Evolutionary conservation across 1,140 invertebrate genomes (phyloP).

Genomic region (Elymnias hypermnestra): DNA sequence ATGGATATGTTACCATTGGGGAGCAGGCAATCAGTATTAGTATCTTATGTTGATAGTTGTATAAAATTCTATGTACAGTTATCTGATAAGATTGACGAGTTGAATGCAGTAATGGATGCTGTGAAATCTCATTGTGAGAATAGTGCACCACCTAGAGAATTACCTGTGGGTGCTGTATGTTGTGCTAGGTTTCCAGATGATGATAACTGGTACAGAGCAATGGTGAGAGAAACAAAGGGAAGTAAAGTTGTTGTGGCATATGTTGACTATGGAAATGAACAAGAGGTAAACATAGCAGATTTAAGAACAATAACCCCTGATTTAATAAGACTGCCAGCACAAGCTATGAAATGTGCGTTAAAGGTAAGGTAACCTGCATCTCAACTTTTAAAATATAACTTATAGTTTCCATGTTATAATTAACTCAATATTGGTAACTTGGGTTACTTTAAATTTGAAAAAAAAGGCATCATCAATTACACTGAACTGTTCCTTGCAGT

Average conservation of each 20-base stretch:
- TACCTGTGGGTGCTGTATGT: constrained; percentile 81
- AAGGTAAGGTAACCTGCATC: constrained; percentile 49
- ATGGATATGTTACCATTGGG: constrained; percentile 72
- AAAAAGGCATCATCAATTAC: too few relatives aligned
- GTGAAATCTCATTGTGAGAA: constrained; percentile 67
- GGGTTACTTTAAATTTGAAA: too few relatives aligned
- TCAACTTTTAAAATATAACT: too few relatives aligned
- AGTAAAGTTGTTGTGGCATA: constrained; percentile 78
- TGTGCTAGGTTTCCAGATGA: constrained; percentile 84
- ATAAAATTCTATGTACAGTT: constrained; percentile 85
- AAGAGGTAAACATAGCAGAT: constrained; percentile 76
- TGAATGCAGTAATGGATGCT: constrained; percentile 76
- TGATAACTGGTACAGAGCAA: constrained; percentile 83
- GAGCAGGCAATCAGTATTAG: constrained; percentile 77
- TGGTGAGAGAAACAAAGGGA: constrained; percentile 71
- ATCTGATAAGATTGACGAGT: constrained; percentile 75
- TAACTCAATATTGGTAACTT: too few relatives aligned
- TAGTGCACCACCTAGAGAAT: constrained; percentile 56
- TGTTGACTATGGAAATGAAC: constrained; percentile 90
- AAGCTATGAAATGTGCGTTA: constrained; percentile 86
- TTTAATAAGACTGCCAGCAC: constrained; percentile 80
- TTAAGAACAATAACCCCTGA: constrained; percentile 80
- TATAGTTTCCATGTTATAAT: too few relatives aligned
- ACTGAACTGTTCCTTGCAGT: too few relatives aligned
- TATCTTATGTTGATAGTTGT: constrained; percentile 83